Evolutionary conservation across 64 coral and sea anemone species (phyloP), one percentile per base, ranked within the genome.

Genomic region (Trachythela sp.): DNA sequence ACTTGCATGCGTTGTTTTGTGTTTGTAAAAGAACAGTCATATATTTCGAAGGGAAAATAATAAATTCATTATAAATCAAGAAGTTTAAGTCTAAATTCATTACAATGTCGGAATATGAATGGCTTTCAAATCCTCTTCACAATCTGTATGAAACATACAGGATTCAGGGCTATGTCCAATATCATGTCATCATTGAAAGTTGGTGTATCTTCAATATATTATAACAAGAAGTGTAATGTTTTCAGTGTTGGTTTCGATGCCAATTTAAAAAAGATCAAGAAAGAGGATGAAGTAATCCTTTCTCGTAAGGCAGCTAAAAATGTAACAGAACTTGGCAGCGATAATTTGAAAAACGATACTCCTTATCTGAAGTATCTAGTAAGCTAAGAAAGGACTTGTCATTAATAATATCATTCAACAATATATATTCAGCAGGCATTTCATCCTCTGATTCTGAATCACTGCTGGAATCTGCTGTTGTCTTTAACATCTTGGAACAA

Each of bases 41-140:
- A n/a, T n/a, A n/a, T n/a, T n/a, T n/a, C n/a, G n/a, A n/a, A n/a
- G n/a, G n/a, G n/a, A n/a, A n/a, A n/a, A n/a, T n/a, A n/a, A n/a
- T n/a, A n/a, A n/a, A n/a, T n/a, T n/a, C n/a, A n/a, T n/a, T n/a
- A n/a, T n/a, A n/a, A n/a, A n/a, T n/a, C n/a, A n/a, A n/a, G n/a
- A n/a, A n/a, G n/a, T n/a, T n/a, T n/a, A n/a, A n/a, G n/a, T n/a
- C n/a, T n/a, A n/a, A n/a, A n/a, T n/a, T n/a, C n/a, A n/a, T n/a
- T n/a, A n/a, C n/a, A n/a, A n/a, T n/a, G 42, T 45, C 42, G 42
- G 11, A 68, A 68, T 68, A 80, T 80, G 75, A 80, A 80, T 80
- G 2, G 0, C 31, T 80, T 80, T 39, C 75, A 80, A 80, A 13
- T 39, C 15, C 27, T 36, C 37, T 1, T 80, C 33, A 37, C 33